Percentiles rank a stretch among this genome's conserved stretches.
Evolutionary conservation across 2,113 vertebrate species (phyloP).

Genomic region (Alectura lathami): DNA sequence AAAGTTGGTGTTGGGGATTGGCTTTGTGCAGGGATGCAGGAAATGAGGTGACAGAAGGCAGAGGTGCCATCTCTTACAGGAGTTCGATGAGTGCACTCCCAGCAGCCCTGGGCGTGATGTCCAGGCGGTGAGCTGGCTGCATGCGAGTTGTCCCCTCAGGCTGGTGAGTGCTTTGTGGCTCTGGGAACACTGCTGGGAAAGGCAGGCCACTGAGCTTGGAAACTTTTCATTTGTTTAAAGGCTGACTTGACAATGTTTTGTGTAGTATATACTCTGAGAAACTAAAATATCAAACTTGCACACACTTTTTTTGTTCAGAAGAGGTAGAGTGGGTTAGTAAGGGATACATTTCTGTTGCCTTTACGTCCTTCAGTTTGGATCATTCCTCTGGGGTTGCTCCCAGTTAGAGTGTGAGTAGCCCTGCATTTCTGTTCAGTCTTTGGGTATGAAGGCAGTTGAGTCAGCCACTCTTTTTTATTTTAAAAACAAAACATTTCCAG

Average conservation of each 20-base stretch:
- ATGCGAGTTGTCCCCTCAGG: neutral
- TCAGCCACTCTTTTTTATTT: neutral
- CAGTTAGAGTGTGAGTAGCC: fast-evolving
- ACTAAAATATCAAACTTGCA: neutral
- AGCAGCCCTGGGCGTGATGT: fast-evolving
- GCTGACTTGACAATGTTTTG: neutral
- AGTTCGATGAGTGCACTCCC: neutral
- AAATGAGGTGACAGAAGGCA: neutral
- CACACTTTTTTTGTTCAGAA: neutral
- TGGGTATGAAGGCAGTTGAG: neutral
- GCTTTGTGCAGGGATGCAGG: neutral
- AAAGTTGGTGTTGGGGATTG: neutral
- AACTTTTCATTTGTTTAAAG: neutral
- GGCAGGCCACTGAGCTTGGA: neutral
- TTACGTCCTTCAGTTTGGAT: neutral
- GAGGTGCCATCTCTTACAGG: neutral
- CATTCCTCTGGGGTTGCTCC: neutral
- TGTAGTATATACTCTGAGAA: neutral
- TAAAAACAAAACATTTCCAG: neutral
- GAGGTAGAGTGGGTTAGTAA: neutral
- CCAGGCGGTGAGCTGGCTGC: neutral
- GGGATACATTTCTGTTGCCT: neutral
- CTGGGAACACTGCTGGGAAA: neutral
- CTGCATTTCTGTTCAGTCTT: neutral
- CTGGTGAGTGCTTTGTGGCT: neutral